A percentile compares a stretch with the other conserved stretches of the same genome.
Conservation (phyloP, 2,797 vertebrate genomes). For the Microhierax caerulescens region DNA sequence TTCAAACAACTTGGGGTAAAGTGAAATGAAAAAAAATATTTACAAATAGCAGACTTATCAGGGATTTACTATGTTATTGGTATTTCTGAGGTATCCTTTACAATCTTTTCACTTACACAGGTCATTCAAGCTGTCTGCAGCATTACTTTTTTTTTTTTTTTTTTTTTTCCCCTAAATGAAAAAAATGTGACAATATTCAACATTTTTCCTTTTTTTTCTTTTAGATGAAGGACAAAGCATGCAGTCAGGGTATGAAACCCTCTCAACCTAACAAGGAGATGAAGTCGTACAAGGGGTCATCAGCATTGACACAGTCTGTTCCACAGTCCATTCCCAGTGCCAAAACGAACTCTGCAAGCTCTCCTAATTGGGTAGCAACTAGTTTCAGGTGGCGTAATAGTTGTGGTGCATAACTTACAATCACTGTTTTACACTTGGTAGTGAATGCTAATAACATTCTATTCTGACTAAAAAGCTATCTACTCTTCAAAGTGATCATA, state of each 20-base stretch:
- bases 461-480: background rate
- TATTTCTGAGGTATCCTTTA: background rate
- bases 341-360: slow-evolving; percentile 55
- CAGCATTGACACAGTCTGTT: slow-evolving; percentile 71
- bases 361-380: slow-evolving; percentile 72
- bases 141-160: background rate
- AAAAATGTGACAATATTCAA: background rate
- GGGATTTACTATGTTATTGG: background rate
- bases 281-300: slow-evolving; percentile 66
- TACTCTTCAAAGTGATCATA: background rate
- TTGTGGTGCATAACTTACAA: background rate
- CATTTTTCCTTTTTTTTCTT: background rate
- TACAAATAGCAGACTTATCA: background rate
- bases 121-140: background rate
- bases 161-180: background rate
- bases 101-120: background rate
- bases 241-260: slow-evolving; percentile 69
- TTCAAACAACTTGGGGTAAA: too few relatives aligned
- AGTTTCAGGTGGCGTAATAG: slow-evolving; percentile 73
- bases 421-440: background rate
- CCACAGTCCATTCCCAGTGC: slow-evolving; percentile 79
- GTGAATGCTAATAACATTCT: background rate
- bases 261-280: slow-evolving; percentile 75
- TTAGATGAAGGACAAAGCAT: slow-evolving; percentile 79
- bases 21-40: background rate